Evolutionary conservation across 2,888 invertebrate species (phyloP).

Genomic region (Tenthredo mesomela): DNA sequence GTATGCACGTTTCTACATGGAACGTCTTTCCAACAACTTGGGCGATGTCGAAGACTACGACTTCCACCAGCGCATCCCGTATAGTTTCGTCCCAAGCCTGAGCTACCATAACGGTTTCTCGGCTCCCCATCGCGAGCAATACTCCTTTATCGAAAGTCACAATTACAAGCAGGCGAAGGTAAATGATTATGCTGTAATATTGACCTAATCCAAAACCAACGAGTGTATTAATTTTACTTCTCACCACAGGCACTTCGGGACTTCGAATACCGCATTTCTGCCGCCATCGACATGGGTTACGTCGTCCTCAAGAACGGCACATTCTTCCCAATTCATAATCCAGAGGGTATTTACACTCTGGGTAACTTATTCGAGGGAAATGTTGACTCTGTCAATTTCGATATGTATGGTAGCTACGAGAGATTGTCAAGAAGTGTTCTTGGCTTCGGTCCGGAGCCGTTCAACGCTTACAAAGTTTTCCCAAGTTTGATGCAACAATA

Average conservation of each 20-base stretch:
- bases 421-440: conserved; percentile 80
- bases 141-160: conserved; percentile 72
- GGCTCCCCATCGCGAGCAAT: conserved; percentile 81
- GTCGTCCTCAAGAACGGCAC: conserved; percentile 62
- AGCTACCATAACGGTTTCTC: conserved; percentile 80
- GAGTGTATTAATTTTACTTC: neutral
- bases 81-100: conserved; percentile 81
- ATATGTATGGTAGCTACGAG: conserved; percentile 82
- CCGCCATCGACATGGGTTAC: conserved; percentile 71
- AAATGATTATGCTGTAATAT: neutral
- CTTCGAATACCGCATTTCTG: conserved; percentile 68
- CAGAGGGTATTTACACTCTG: conserved; percentile 67
- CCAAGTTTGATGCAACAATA: conserved; percentile 84
- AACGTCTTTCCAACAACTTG: conserved; percentile 82
- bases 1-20: conserved; percentile 84
- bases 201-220: neutral
- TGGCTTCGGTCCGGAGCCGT: conserved; percentile 75
- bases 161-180: conserved; percentile 71
- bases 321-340: conserved; percentile 70
- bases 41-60: conserved; percentile 81
- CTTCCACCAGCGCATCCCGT: conserved; percentile 77
- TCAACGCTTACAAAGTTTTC: conserved; percentile 76
- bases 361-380: conserved; percentile 79
- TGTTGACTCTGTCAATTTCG: conserved; percentile 77
- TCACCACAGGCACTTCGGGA: neutral